These are phyloP conservation scores for Calidris pugnax DNA, from an alignment of 2,113 vertebrate genomes.

Conservation along the genomic window DNA sequence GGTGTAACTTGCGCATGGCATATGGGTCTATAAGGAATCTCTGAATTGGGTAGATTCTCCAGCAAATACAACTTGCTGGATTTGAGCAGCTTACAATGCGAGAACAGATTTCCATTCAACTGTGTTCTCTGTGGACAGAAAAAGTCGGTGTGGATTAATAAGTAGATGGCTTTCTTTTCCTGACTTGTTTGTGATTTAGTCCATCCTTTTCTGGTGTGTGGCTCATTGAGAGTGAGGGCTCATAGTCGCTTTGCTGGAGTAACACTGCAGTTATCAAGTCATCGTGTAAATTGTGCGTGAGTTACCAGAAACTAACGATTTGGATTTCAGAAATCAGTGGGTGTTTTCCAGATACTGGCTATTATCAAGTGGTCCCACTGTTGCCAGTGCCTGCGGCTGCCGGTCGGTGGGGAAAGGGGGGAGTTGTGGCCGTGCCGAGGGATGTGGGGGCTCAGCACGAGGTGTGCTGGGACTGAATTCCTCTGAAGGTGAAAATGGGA, in stretches of 20 bases:
- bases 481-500: neutral
- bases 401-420: neutral
- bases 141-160: neutral
- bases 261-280: neutral
- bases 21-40: neutral
- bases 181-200: neutral
- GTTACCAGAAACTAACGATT: neutral
- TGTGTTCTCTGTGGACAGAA: neutral
- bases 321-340: neutral
- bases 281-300: neutral
- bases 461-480: neutral
- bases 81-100: neutral
- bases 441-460: neutral
- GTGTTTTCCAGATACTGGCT: neutral
- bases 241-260: neutral
- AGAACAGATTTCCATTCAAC: neutral
- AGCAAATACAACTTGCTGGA: neutral
- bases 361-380: neutral
- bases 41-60: neutral
- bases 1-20: neutral
- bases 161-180: neutral
- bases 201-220: neutral
- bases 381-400: neutral
- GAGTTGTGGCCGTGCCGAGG: accelerated
- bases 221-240: neutral